Conservation (phyloP, 2,888 invertebrate genomes). For the Troilus luridus region DNA sequence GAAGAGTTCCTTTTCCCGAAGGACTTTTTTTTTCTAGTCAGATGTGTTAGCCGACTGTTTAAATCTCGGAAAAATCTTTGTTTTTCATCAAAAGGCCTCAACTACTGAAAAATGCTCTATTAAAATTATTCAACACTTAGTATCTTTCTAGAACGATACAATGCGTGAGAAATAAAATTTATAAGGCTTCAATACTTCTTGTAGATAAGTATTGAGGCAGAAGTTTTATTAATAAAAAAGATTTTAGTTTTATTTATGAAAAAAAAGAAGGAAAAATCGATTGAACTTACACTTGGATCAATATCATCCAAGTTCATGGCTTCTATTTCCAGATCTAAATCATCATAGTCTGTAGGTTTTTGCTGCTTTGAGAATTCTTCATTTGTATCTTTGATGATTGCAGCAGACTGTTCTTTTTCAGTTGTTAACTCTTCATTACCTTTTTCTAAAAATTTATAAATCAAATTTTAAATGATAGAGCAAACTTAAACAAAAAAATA, state of each 20-base stretch:
- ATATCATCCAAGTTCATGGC: constrained; percentile 86
- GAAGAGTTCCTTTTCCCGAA: too few species aligned
- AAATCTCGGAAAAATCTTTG: too few species aligned
- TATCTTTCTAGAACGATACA: too few species aligned
- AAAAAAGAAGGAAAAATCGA: neutral
- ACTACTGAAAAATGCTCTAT: too few species aligned
- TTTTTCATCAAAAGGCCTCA: too few species aligned
- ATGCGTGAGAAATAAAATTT: too few species aligned
- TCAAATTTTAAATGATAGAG: neutral
- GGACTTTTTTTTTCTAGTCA: too few species aligned
- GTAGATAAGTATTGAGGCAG: too few species aligned
- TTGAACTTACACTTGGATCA: constrained; percentile 77
- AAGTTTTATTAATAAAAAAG: too few species aligned
- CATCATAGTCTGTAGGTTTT: constrained; percentile 73
- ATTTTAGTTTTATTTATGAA: neutral
- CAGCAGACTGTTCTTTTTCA: neutral
- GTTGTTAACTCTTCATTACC: neutral
- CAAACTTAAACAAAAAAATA: neutral
- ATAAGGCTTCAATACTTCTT: too few species aligned
- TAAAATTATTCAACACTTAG: too few species aligned
- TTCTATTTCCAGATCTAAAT: constrained; percentile 88
- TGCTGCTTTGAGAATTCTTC: constrained; percentile 54
- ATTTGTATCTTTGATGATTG: neutral
- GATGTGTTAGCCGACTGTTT: too few species aligned
- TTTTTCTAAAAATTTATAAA: neutral